These are phyloP conservation scores for Ciconia boyciana DNA, from an alignment of 2,113 vertebrate genomes.

Conservation along the genomic window DNA sequence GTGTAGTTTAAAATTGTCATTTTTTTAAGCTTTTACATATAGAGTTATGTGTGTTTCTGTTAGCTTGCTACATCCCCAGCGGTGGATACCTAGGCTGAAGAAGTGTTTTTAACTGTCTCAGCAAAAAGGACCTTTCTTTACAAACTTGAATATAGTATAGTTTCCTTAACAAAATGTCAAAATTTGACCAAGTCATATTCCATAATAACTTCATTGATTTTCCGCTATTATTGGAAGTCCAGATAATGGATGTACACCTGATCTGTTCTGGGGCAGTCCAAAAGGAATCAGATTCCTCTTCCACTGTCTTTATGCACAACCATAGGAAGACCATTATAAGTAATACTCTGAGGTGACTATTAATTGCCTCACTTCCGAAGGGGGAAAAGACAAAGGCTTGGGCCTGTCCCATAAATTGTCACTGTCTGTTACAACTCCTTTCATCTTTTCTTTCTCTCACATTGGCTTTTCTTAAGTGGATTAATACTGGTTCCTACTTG, in stretches of 20 bases:
- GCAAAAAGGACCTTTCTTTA: not conserved
- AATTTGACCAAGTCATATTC: too few species aligned
- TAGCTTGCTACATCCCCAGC: not conserved
- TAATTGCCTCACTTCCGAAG: not conserved
- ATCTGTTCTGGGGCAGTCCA: not conserved
- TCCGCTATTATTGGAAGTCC: not conserved
- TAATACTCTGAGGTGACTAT: not conserved
- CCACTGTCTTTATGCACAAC: not conserved
- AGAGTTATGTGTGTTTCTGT: not conserved
- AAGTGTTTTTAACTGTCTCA: not conserved
- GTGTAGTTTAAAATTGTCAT: not conserved
- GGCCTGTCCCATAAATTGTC: not conserved
- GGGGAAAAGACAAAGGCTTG: not conserved
- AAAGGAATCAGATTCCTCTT: not conserved
- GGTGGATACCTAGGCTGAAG: not conserved
- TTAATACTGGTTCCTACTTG: not conserved
- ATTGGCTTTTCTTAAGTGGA: not conserved
- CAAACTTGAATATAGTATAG: not conserved
- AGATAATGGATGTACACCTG: not conserved
- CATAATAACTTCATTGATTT: not conserved
- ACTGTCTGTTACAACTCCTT: not conserved
- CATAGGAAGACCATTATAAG: not conserved
- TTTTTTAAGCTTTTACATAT: not conserved
- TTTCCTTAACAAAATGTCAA: not conserved
- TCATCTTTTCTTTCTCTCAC: not conserved